Percentiles rank a stretch among this genome's conserved stretches.
phyloP scores from a whole-genome alignment of 2,797 vertebrate genomes.

The Brachyalestes nurse region DNA sequence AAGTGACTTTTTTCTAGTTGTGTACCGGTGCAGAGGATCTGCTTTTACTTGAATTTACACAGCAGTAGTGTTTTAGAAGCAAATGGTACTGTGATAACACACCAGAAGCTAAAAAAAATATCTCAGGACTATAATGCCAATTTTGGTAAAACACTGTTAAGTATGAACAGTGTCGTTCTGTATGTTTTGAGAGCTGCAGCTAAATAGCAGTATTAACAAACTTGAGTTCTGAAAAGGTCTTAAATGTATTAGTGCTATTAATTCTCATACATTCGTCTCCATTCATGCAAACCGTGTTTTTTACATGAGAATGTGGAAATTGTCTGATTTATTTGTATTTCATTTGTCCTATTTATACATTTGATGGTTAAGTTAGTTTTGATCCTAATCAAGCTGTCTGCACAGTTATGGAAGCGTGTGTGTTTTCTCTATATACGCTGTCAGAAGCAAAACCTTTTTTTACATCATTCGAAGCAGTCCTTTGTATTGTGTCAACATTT shows the following conservation, averaged over 20 bases:
- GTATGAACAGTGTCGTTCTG: not conserved
- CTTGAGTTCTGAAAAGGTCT: conserved; percentile 7
- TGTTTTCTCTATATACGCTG: too few relatives aligned
- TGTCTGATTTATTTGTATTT: not conserved
- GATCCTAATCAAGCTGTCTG: not conserved
- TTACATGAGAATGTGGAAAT: not conserved
- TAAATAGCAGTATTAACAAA: conserved; percentile 32
- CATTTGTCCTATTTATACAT: conserved; percentile 13
- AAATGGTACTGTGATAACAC: conserved; percentile 15
- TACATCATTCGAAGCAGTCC: too few relatives aligned
- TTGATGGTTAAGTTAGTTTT: not conserved
- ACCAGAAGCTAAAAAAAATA: conserved; percentile 6
- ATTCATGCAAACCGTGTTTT: conserved; percentile 5
- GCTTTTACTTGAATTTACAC: conserved; percentile 43
- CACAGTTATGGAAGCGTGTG: not conserved
- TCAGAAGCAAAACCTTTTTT: too few relatives aligned
- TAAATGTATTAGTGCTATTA: not conserved
- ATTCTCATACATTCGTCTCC: not conserved
- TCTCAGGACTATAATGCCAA: conserved; percentile 36
- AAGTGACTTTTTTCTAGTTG: conserved; percentile 10
- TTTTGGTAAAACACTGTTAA: conserved; percentile 5
- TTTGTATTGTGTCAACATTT: too few relatives aligned
- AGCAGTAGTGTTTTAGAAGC: conserved; percentile 62
- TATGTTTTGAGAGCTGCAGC: not conserved
- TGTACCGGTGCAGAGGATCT: conserved; percentile 25